Conservation (phyloP, 2,113 vertebrate species). For the Apaloderma vittatum region DNA sequence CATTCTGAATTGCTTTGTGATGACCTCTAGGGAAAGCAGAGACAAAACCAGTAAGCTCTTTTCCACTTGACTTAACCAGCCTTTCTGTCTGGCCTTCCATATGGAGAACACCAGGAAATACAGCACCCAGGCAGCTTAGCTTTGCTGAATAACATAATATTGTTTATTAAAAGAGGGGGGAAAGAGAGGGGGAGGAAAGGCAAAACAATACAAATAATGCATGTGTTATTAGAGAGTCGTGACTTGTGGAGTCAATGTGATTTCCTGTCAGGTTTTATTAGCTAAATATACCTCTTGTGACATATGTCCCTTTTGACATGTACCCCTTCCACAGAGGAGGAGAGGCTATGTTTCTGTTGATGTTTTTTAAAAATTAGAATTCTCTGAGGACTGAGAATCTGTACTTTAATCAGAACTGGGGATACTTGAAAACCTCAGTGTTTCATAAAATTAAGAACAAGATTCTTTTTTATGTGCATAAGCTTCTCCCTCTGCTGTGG, state of each 20-base stretch:
- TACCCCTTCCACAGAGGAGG: neutral
- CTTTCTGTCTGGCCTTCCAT: slow-evolving; percentile 4
- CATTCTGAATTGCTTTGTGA: neutral
- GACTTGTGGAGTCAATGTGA: neutral
- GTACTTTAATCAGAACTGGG: neutral
- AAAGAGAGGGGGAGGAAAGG: fast-evolving
- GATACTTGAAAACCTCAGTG: neutral
- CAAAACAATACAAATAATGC: neutral
- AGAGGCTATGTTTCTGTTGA: neutral
- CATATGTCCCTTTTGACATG: neutral
- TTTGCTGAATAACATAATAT: neutral
- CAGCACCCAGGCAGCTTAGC: neutral
- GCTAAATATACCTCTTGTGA: neutral
- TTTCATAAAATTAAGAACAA: neutral
- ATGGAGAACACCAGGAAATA: neutral
- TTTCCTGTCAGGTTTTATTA: slow-evolving; percentile 9
- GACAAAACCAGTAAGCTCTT: neutral
- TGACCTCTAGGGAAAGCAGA: neutral
- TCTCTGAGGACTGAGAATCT: neutral
- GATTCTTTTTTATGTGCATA: neutral
- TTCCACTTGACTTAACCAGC: neutral
- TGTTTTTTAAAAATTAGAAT: neutral
- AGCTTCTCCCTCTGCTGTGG: neutral
- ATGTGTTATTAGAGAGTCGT: neutral
- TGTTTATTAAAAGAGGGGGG: neutral